These are phyloP conservation scores for Drosophila kepulauana DNA, from an alignment of 1,140 invertebrate species.

Conservation along the genomic window DNA sequence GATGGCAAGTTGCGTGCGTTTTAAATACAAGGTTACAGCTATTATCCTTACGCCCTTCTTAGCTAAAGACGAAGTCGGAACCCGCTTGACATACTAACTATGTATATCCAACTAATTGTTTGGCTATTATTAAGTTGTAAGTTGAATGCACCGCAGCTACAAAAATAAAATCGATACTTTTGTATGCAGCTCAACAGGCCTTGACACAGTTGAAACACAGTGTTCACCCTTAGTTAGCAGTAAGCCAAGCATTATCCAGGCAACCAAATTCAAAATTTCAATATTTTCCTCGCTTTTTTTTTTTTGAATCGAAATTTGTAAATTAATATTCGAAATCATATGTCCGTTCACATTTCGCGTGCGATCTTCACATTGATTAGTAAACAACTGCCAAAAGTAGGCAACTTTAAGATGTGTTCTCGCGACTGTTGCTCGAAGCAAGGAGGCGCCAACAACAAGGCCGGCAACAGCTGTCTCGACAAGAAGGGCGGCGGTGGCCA, in stretches of 20 bases:
- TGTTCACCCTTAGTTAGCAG: neutral
- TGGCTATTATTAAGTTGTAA: too few relatives aligned
- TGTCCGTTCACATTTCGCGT: neutral
- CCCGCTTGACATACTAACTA: neutral
- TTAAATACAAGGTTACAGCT: constrained; percentile 3
- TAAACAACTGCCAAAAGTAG: neutral
- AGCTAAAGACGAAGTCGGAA: too few relatives aligned
- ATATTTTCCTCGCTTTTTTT: too few relatives aligned
- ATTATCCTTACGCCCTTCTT: constrained; percentile 7
- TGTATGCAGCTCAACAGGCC: neutral
- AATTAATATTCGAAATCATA: neutral
- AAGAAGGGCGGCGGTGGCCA: constrained; percentile 29
- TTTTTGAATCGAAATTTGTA: too few relatives aligned
- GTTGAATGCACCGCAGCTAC: too few relatives aligned
- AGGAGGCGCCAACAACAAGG: constrained; percentile 27
- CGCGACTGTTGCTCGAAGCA: constrained; percentile 63
- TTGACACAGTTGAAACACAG: neutral
- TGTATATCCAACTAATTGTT: too few relatives aligned
- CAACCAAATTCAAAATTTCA: neutral
- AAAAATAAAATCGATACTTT: neutral
- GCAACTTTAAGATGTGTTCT: constrained; percentile 56
- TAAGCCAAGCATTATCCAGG: neutral
- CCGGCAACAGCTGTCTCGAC: constrained; percentile 51
- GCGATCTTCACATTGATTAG: neutral
- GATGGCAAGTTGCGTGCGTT: neutral